Evolutionary conservation across 2,888 invertebrate genomes (phyloP), one percentile per base, ranked within the genome.

Genomic region (Elgonia sp.): DNA sequence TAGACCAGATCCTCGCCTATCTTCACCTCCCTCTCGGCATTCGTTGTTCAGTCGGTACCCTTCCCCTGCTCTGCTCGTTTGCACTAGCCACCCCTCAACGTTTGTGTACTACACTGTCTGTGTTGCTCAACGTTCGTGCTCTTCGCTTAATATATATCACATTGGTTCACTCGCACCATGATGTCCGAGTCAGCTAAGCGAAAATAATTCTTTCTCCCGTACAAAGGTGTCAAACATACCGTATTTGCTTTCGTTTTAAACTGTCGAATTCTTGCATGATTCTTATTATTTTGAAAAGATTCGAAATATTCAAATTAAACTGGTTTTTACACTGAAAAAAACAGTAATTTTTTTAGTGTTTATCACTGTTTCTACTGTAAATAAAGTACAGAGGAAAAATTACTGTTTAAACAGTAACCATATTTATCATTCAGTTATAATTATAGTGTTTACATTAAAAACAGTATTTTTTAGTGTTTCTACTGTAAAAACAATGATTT

Each of bases 1-100:
- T 94, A 93, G 91, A 91, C 92, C 92, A 92, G 92, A 92, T 91
- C 92, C 90, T 90, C 89, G 85, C 82, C 69, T 77, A 46, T 73
- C 70, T 73, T 20, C 84, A 57, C 76, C 73, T 60, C 18, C 57
- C 72, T 76, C 84, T 46, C 88, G 87, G 62, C 73, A 76, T 84
- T 89, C 67, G 72, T 29, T 29, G 29, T 29, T 29, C 29, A 29
- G 29, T 29, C 18, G 46, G 50, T 65, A 62, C 83, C 14, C 50
- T 67, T 75, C 39, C 20, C 57, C 72, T 77, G 82, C 76, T 16
- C 81, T 46, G 70, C 70, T 53, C 63, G 63, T 55, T 57, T 63
- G 69, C 39, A 21, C 82, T 79, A 63, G 40, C 82, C 29, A 70
- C 72, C 67, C 80, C 72, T 57, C 79, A 46, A 42, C 76, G 62